Conservation (phyloP, 2,113 vertebrate genomes). For the Paracanthobrama guichenoti region DNA sequence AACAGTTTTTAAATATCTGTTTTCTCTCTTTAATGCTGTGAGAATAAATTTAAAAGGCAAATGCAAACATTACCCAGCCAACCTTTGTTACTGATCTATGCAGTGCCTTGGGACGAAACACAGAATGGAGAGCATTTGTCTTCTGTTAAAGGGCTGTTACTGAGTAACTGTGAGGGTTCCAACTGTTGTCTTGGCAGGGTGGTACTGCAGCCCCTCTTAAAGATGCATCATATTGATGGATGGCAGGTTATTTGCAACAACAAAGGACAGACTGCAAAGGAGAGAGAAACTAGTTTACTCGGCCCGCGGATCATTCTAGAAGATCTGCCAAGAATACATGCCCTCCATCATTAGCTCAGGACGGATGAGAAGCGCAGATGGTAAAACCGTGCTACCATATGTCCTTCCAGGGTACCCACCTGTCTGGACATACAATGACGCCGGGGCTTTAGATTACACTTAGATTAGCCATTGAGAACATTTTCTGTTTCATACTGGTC, state of each 20-base stretch:
- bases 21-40: neutral
- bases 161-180: constrained; percentile 44
- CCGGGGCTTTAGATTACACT: constrained; percentile 40
- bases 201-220: constrained; percentile 37
- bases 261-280: constrained; percentile 55
- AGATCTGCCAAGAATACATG: constrained; percentile 55
- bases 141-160: constrained; percentile 42
- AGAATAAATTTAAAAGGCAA: constrained; percentile 43
- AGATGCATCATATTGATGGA: constrained; percentile 58
- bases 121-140: constrained; percentile 36
- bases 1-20: too few species aligned
- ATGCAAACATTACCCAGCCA: constrained; percentile 19
- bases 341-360: constrained; percentile 52
- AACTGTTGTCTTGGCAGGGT: constrained; percentile 49
- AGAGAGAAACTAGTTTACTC: constrained; percentile 51
- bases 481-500: neutral
- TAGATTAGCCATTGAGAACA: constrained; percentile 20
- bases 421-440: constrained; percentile 42
- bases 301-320: constrained; percentile 47
- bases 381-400: constrained; percentile 46
- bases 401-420: constrained; percentile 51
- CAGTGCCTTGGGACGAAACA: constrained; percentile 21
- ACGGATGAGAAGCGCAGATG: constrained; percentile 48
- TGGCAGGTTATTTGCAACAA: constrained; percentile 61
- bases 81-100: constrained; percentile 29